Base-by-base conservation (phyloP, 1,140 invertebrate genomes). In the Plectrocnemia conspersa region DNA sequence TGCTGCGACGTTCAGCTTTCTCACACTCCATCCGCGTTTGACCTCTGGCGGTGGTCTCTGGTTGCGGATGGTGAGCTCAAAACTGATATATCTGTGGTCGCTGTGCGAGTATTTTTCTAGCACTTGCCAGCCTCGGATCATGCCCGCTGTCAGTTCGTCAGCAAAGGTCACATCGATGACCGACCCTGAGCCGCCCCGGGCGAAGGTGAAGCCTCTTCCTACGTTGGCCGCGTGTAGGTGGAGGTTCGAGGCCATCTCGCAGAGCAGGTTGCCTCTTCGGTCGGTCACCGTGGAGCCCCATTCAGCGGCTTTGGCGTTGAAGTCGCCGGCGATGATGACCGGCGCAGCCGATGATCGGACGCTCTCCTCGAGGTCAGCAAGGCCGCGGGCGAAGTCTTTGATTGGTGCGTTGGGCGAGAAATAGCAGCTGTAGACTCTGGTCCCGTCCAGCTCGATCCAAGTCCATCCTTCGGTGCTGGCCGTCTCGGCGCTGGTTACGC, bases 291-390 rank as follows among this genome's bases (percentile, higher is more conserved):
- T 16, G 44, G 46, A 54, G 4, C 58, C 59, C 59, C 56, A 61
- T 19, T 56, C 52, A 5, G 40, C 18, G 2, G 56, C 50, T 36
- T 52, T 58, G n/a, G 42, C 45, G 22, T 63, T 63, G 29, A 61
- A 61, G 38, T 63, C 59, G 2, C 62, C 59, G 19, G 52, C 55
- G 2, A 63, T 53, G 1, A 63, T 4, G 1, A n/a, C 9, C 21
- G n/a, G 3, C 18, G 22, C 56, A 23, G 53, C 6, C 40, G 36
- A 25, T 18, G 42, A 13, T 23, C 18, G 7, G 2, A 24, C n/a
- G 41, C 41, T 24, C 2, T 44, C 19, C 5, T 24, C 41, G 1
- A 23, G 41, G 2, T 25, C 4, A 2, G 9, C 5, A 2, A 44
- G 2, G 1, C 9, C 7, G 1, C 3, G n/a, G 1, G 1, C 4